phyloP scores from a whole-genome alignment of 2,888 invertebrate species.

The Sclerodermus sp. region DNA sequence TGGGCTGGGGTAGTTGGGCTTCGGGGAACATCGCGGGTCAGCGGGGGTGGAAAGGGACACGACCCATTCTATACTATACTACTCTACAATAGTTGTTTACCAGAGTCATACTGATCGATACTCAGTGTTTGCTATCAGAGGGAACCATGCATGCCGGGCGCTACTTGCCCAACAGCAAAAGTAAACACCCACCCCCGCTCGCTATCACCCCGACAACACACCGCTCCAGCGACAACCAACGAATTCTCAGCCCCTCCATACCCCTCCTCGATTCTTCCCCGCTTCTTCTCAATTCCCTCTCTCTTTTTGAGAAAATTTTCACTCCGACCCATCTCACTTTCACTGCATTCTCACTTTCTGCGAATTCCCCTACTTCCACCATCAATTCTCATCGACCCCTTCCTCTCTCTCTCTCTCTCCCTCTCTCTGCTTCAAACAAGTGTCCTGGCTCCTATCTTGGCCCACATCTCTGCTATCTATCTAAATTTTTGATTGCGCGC shows the following conservation, averaged over 20 bases:
- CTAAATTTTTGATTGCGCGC: too few relatives aligned
- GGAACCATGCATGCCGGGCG: conserved; percentile 52
- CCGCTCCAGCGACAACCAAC: conserved; percentile 29
- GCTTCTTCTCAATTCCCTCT: conserved; percentile 7
- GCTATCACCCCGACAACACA: conserved; percentile 41
- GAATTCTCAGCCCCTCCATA: conserved; percentile 26
- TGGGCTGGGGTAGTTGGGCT: too few relatives aligned
- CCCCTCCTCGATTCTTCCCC: conserved; percentile 13
- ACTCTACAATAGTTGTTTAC: conserved; percentile 56
- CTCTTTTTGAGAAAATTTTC: neutral
- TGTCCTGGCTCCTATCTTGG: too few relatives aligned
- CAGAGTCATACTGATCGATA: conserved; percentile 57
- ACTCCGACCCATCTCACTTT: conserved; percentile 11
- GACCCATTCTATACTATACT: conserved; percentile 46
- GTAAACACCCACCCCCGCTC: conserved; percentile 48
- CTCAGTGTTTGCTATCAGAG: conserved; percentile 56
- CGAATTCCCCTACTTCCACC: neutral
- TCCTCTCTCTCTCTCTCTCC: neutral
- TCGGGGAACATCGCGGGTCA: conserved; percentile 24
- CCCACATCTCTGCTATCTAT: too few relatives aligned
- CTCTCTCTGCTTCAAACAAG: neutral
- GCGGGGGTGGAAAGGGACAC: conserved; percentile 19
- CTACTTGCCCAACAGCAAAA: conserved; percentile 54
- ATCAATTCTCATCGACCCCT: neutral
- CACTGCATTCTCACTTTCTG: conserved; percentile 7